Percentiles rank a stretch among this genome's conserved stretches.
These are phyloP conservation scores for Pachypanchax playfairii DNA, from an alignment of 2,113 vertebrate genomes.

Conservation along the genomic window DNA sequence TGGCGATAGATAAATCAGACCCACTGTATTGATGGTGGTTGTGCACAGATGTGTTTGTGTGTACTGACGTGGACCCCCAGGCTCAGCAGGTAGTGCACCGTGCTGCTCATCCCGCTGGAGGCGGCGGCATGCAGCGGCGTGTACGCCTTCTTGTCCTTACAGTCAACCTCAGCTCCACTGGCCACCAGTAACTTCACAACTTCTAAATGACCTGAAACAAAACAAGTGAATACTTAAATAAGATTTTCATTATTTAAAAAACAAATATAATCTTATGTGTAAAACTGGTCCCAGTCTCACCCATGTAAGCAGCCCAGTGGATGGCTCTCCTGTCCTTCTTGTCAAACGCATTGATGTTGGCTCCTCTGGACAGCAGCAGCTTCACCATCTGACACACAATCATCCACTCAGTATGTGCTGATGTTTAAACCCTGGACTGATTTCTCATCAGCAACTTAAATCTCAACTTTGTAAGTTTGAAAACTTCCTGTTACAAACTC, in stretches of 20 bases:
- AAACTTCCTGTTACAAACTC: background rate
- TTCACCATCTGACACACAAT: conserved; percentile 89
- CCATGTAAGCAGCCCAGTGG: conserved; percentile 99
- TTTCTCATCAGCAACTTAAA: background rate
- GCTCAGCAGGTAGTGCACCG: conserved; percentile 94
- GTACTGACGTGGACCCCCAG: conserved; percentile 91
- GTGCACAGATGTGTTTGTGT: background rate
- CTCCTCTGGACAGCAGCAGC: conserved; percentile 94
- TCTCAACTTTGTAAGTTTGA: background rate
- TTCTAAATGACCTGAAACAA: conserved; percentile 89
- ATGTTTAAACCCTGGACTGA: background rate
- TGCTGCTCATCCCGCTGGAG: conserved; percentile 95
- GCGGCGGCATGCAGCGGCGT: conserved; percentile 95
- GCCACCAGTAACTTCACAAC: conserved; percentile 92
- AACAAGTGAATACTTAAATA: background rate
- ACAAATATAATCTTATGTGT: background rate
- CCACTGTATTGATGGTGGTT: background rate
- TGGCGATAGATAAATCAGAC: too few species aligned
- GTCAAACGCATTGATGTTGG: conserved; percentile 98
- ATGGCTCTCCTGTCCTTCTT: conserved; percentile 96
- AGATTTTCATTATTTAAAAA: background rate
- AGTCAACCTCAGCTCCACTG: conserved; percentile 94
- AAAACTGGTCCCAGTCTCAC: conserved; percentile 71
- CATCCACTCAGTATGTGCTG: background rate
- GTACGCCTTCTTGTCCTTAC: conserved; percentile 96